Evolutionary conservation across 2,113 vertebrate genomes (phyloP), one percentile per base, ranked within the genome.

Genomic region (Todiramphus chloris): DNA sequence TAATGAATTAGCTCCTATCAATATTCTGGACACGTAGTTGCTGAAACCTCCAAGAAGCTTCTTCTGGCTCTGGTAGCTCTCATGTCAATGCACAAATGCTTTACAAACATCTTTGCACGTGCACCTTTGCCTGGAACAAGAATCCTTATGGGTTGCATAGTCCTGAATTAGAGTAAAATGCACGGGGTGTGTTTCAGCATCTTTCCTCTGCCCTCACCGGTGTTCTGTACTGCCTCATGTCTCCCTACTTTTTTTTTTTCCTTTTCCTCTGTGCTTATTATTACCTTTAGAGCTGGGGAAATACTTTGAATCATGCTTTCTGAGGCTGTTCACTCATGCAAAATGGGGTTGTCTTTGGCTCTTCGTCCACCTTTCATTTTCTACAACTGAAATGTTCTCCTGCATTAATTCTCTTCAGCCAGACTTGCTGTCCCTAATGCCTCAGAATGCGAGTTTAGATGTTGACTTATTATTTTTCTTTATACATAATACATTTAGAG

Each of bases 141-240:
- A 51, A 55, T 64, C 8, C 21, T 58, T 55, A 14, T 17, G 35
- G 35, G 23, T 28, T 58, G n/a, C 16, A 0, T 17, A 24, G 63
- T 33, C 43, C 24, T 74, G 60, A 39, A 27, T 35, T 37, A 7
- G 37, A 14, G 19, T 23, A 55, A 77, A 66, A 87, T 43, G 46
- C 3, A 3, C 0, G 1, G 74, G 53, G 4, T 19, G 28, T 31
- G 11, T 62, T 37, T 92, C 1, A 2, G 0, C 16, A 13, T 31
- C 48, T 43, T 48, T 23, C 17, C n/a, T 84, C 55, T 58, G 18
- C 25, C 28, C 44, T 82, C 11, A 2, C 13, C 68, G 27, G 24
- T 2, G 2, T 35, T 67, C 85, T 84, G 18, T 1, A 0, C 33
- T 81, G 43, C 24, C 39, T 89, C 2, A 0, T 56, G 20, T 55